Evolutionary conservation across 1,140 invertebrate species (phyloP), one percentile per base, ranked within the genome.

Genomic region (Contarinia nasturtii): DNA sequence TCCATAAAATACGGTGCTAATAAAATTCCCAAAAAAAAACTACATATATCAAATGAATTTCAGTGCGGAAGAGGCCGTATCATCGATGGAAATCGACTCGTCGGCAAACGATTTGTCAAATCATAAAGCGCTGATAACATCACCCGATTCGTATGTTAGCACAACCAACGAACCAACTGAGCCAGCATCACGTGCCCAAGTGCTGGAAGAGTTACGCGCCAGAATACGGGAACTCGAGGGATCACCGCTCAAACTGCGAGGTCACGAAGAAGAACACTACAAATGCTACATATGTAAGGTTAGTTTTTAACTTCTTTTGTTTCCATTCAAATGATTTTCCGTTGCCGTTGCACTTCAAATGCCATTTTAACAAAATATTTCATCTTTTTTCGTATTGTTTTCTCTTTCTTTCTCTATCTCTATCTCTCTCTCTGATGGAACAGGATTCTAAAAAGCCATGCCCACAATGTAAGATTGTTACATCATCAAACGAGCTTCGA

Each of bases 211-310:
- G 20, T 37, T 45, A 4, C 17, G 46, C 17, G 37, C 49, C 18
- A 7, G 49, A 11, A 47, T 50, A 2, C 11, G 46, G 2, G 49
- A 50, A 33, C 33, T 49, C 7, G 48, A 49, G 21, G 43, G 43
- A 44, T 40, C 48, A 40, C 42, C 48, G 19, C 18, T 46, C 14
- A 46, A 46, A 12, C n/a, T 33, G 12, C 20, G 43, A 44, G 34
- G 18, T 20, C 11, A 10, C 54, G 60, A 62, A 57, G 57, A 60
- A 54, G 61, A 63, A 52, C 59, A 64, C 57, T 60, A 64, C 56
- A 64, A 64, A 54, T 64, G 61, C 61, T 64, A 63, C 57, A 64
- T 64, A 61, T 64, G 61, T 64, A 64, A 64, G 61, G 61, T 64
- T 60, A 61, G 55, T 60, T 55, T 43, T 19, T 19, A 19, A 7